Base-by-base conservation (phyloP, 2,113 vertebrate genomes). In the Nestor notabilis region DNA sequence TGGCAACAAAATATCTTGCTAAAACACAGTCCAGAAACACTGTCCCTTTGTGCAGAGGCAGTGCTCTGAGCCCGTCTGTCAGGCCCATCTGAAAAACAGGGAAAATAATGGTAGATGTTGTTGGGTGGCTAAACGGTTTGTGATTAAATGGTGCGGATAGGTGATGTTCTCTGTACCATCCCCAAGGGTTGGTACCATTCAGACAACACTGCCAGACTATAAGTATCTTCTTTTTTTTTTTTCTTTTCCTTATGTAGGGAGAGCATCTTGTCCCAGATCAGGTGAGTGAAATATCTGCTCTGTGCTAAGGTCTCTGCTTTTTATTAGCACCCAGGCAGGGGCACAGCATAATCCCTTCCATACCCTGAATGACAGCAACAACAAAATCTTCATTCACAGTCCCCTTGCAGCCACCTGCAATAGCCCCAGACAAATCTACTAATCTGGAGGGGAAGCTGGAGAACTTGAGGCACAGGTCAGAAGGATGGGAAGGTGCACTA, bases 211-310 rank as follows among this genome's bases (percentile, higher is more conserved):
- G 7, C 65, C 37, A 53, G 68, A 58, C 6, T 69, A 2, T 74
- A 90, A 95, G 8, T 43, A 58, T 63, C 19, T 29, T 53, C 44
- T 27, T 63, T 25, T 10, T 58, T 92, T 66, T 44, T 24, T 20
- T n/a, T n/a, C 33, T 14, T 3, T 4, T 8, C 3, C 11, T 61
- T 90, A 72, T 87, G 15, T 39, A 96, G 96, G 92, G 83, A 96
- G 71, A 77, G 0, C 43, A 2, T 95, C 90, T 55, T 86, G 39
- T 92, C 86, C 46, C 39, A 1, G 9, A 90, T 92, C 68, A 83
- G 95, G 97, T 97, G 43, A 94, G 93, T 96, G 47, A 58, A 95
- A 81, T 5, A 53, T 21, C 53, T 79, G 16, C 17, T 88, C 50
- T 43, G 2, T 83, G 35, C 56, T 70, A 27, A 19, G 4, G 5